Conservation (phyloP, 1,140 invertebrate species). For the Drosophila lacertosa region DNA sequence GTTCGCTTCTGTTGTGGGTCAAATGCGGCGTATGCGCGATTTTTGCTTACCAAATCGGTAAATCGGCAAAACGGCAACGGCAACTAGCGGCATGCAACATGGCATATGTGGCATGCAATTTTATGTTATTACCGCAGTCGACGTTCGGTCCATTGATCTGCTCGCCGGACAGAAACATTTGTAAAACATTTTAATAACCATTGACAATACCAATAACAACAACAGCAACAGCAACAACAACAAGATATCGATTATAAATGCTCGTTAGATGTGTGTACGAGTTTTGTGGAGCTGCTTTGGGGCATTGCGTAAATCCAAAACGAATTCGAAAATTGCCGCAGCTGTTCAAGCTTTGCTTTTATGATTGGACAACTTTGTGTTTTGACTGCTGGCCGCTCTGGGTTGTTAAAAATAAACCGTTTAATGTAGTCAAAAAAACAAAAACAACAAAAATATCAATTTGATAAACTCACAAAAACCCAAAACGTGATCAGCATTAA, state of each 20-base stretch:
- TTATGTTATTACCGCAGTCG: conserved; percentile 52
- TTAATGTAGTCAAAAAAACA: conserved; percentile 8
- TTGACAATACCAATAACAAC: conserved; percentile 55
- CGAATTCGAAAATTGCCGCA: conserved; percentile 29
- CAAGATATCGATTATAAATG: conserved; percentile 28
- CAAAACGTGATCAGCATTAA: conserved; percentile 39
- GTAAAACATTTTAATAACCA: conserved; percentile 78
- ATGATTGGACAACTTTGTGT: conserved; percentile 31
- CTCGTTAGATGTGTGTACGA: neutral
- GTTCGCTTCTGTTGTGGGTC: conserved; percentile 56
- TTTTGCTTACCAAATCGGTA: conserved; percentile 55
- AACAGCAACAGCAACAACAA: conserved; percentile 32
- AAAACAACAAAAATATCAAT: conserved; percentile 4
- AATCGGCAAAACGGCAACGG: conserved; percentile 20
- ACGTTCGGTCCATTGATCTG: conserved; percentile 53
- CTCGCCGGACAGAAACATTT: conserved; percentile 64
- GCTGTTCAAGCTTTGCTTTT: conserved; percentile 24
- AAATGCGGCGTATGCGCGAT: conserved; percentile 65
- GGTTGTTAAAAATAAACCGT: conserved; percentile 1
- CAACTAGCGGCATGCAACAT: conserved; percentile 50
- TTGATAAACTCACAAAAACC: conserved; percentile 16
- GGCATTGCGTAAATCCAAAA: conserved; percentile 32
- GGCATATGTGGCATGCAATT: conserved; percentile 73
- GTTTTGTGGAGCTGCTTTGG: conserved; percentile 13
- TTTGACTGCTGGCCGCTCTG: conserved; percentile 4